Percentiles rank a stretch among this genome's conserved stretches.
Conservation (phyloP, 2,797 vertebrate genomes). For the Phaenicophaeus curvirostris region DNA sequence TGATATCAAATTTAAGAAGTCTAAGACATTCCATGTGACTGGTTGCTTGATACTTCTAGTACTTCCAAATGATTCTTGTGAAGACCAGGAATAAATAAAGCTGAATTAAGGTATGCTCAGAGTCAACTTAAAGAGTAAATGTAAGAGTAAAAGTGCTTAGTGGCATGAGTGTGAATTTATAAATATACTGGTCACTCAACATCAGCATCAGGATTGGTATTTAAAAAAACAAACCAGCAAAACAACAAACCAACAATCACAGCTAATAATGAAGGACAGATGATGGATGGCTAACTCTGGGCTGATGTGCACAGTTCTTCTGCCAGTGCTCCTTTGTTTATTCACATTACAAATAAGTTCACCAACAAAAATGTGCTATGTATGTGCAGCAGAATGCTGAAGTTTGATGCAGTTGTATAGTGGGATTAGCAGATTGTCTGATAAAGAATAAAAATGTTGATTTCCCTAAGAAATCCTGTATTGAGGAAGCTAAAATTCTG, state of each 20-base stretch:
- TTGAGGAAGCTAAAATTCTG: background rate
- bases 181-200: background rate
- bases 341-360: background rate
- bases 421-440: background rate
- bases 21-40: background rate
- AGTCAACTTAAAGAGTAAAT: background rate
- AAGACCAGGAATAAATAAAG: background rate
- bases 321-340: background rate
- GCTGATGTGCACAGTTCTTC: background rate
- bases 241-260: background rate
- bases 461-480: background rate
- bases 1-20: background rate
- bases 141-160: background rate
- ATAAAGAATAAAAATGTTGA: background rate
- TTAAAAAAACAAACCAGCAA: background rate
- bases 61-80: background rate
- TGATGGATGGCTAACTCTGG: background rate
- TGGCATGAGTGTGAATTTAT: background rate
- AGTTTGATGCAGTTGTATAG: background rate
- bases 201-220: background rate
- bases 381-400: background rate
- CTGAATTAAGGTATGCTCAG: background rate
- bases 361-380: background rate
- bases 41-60: background rate
- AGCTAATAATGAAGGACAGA: background rate